These are phyloP conservation scores for Dione vanillae DNA, from an alignment of 2,888 invertebrate genomes.

Conservation along the genomic window DNA sequence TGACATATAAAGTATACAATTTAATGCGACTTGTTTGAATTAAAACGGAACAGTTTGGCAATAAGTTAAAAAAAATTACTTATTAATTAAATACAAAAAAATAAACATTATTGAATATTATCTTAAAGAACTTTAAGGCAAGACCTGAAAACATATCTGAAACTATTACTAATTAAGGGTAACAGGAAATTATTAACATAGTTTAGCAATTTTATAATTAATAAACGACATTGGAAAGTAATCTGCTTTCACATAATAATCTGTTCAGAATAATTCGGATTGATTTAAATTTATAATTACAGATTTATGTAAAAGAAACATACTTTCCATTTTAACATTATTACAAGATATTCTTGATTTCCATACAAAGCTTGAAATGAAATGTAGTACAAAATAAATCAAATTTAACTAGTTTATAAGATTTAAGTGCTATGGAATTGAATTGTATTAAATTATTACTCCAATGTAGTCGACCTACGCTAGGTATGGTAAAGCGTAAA, in stretches of 20 bases:
- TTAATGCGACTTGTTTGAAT: no score
- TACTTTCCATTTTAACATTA: slow-evolving; percentile 2
- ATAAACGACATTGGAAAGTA: slow-evolving; percentile 16
- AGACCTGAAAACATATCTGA: not conserved
- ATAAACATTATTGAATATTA: not conserved
- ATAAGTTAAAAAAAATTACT: not conserved
- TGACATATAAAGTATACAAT: no score
- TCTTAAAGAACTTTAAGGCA: not conserved
- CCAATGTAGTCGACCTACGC: slow-evolving; percentile 57
- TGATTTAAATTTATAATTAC: slow-evolving; percentile 6
- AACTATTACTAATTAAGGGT: slow-evolving; percentile 12
- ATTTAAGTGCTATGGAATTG: slow-evolving; percentile 26
- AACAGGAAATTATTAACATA: slow-evolving; percentile 15
- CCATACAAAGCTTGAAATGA: not conserved
- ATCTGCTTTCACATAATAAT: slow-evolving; percentile 14
- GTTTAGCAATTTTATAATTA: slow-evolving; percentile 12
- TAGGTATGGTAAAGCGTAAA: slow-evolving; percentile 58
- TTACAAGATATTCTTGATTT: not conserved
- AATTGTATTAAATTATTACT: slow-evolving; percentile 29
- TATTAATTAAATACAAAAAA: not conserved
- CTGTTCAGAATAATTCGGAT: not conserved
- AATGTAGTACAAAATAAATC: slow-evolving; percentile 8
- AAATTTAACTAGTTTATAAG: slow-evolving; percentile 7
- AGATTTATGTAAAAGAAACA: not conserved
- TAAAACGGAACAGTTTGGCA: no score